Evolutionary conservation across 2,797 vertebrate species (phyloP), one percentile per base, ranked within the genome.

Genomic region (Danio albolineatus): DNA sequence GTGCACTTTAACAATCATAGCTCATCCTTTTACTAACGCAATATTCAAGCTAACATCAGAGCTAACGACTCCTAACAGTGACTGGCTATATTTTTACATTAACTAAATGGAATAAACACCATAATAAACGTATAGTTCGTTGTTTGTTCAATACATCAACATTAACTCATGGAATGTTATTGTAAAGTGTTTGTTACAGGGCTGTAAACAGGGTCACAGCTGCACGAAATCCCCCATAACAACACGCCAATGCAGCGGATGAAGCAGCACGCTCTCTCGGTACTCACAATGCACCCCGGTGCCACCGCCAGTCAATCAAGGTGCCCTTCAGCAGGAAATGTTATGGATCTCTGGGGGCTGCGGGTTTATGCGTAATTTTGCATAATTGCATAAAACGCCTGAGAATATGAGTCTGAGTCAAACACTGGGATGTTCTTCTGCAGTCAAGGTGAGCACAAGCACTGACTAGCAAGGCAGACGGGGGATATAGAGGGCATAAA

Each of bases 331-430:
- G 13, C 16, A 39, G 48, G 10, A 39, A 53, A 13, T 2, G 10
- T 48, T 53, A 39, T 13, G 48, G 48, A 53, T 70, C 48, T 53
- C 66, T 39, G 0, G 48, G 28, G 66, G 4, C n/a, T 10, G 9
- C 16, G 10, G 28, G 6, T 51, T 69, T 70, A 53, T 16, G 0
- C 1, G 48, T 53, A 1, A 53, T 53, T 53, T 8, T 53, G 36
- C 66, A 39, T 53, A 70, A 70, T 12, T 53, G 66, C 48, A 70
- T 70, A 70, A 70, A 53, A 53, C 16, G 28, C 48, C 28, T n/a
- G 66, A 70, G 28, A 70, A 53, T 39, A 2, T 17, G 28, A 39
- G 10, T 17, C 48, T 12, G 48, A 39, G 10, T 17, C 48, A 8
- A 67, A 67, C 10, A 12, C 10, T 49, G 12, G n/a, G n/a, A 28